Evolutionary conservation across 2,888 invertebrate species (phyloP), one percentile per base, ranked within the genome.

Genomic region (Troilus luridus): DNA sequence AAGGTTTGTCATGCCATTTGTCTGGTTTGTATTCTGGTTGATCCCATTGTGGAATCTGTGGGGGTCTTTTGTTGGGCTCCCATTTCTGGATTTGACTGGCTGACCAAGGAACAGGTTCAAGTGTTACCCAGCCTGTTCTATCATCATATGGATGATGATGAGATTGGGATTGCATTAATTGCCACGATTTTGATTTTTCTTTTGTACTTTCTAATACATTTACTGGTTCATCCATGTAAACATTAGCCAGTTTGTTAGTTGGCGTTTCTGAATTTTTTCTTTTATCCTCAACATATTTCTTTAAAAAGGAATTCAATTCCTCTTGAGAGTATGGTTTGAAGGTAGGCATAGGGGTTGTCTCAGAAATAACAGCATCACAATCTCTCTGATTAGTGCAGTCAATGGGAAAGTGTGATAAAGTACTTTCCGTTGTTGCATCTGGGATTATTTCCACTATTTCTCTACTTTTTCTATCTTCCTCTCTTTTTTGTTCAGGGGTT

Each of bases 31-130:
- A 88, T 56, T 85, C 85, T 17, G n/a, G 8, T 85, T 54, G 92
- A n/a, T 93, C 94, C 92, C 92, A 93, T 41, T 92, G 92, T 60
- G 93, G 92, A 27, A 93, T 92, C 54, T 89, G 92, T 27, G 95
- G 95, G 91, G 94, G 94, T 95, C 93, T 95, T 95, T 92, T 95
- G 94, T 96, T 96, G 0, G 96, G 96, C 93, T 97, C 96, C 97
- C 97, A 97, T 94, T 97, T 97, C 3, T 97, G 96, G 92, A 97
- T 96, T 94, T 97, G 97, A 93, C 97, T 97, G 19, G 96, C 95
- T 0, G 97, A 97, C 97, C 97, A 97, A 0, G 97, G 97, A 9
- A 97, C 9, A 96, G 93, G 97, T 92, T 97, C 97, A 91, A 97
- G 94, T 1, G 96, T 96, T 0, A 97, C 97, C 97, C 97, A 97